Evolutionary conservation across 2,797 vertebrate genomes (phyloP), one percentile per base, ranked within the genome.

Genomic region (Chloroceryle inda): DNA sequence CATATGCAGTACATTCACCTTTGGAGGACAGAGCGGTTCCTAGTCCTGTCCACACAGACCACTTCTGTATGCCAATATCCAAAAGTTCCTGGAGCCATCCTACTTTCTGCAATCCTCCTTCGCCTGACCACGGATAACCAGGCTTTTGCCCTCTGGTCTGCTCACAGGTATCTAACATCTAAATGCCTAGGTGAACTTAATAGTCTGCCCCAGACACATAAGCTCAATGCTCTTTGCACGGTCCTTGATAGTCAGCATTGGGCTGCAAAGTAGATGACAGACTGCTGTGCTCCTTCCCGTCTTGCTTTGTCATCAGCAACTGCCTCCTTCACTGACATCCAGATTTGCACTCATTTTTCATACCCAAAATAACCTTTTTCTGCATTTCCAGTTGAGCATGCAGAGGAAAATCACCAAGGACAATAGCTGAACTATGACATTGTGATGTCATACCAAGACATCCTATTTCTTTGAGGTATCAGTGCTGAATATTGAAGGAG

Each of bases 131-230:
- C 13, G 17, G 76, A 63, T 17, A 27, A n/a, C 44, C n/a, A 49
- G 31, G 27, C 0, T 66, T 69, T 42, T 11, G n/a, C 1, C 3
- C 21, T 27, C 23, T 16, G n/a, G 2, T 52, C 6, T n/a, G 9
- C 35, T 66, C 47, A 21, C 5, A 29, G 23, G 4, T 42, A 31
- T 16, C 24, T 58, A 31, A 0, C 5, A 33, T 35, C 8, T 53
- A 21, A 8, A 37, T 5, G 3, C 35, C 67, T 47, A 52, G 11
- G 52, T 86, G 61, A 88, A 45, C 37, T 68, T 24, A 23, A 66
- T 7, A n/a, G 24, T 49, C 23, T 55, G 26, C 31, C 35, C 42
- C 16, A 33, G 40, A 47, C 37, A 31, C 5, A 6, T 4, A n/a
- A 77, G 21, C 37, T 38, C 52, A 7, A 21, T 38, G 6, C 33